These are phyloP conservation scores for Rhizoglyphus robini DNA, from an alignment of 1,140 invertebrate genomes.

Conservation along the genomic window DNA sequence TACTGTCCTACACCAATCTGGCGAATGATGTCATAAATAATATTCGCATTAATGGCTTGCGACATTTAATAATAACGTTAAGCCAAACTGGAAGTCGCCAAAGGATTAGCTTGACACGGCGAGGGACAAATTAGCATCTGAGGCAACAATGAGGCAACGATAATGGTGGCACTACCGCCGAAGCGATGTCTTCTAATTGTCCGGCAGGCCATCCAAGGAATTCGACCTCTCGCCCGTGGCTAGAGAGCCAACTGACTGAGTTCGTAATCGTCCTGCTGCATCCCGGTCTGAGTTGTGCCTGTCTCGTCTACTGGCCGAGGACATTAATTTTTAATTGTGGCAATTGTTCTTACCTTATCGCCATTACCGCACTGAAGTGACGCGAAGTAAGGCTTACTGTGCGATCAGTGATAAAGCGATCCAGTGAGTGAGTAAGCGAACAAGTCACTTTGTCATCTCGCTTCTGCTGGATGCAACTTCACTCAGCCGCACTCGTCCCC, in stretches of 20 bases:
- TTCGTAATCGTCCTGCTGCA: background rate
- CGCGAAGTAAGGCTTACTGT: background rate
- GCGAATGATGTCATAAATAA: constrained; percentile 1
- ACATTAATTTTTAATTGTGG: constrained; percentile 14
- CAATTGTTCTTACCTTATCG: constrained; percentile 12
- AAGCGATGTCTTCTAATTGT: constrained; percentile 9
- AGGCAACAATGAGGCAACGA: constrained; percentile 13
- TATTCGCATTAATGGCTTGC: constrained; percentile 1
- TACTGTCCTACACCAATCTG: background rate
- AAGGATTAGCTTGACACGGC: constrained; percentile 4
- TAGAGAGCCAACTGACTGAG: too few species aligned
- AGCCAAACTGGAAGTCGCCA: background rate
- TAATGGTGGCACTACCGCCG: constrained; percentile 6
- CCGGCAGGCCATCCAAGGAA: constrained; percentile 1
- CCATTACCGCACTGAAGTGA: background rate
- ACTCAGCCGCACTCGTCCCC: background rate
- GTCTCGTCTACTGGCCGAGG: background rate
- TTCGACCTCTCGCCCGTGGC: background rate
- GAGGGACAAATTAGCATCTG: constrained; percentile 6
- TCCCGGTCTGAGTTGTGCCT: background rate
- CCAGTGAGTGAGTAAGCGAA: background rate
- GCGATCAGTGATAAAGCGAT: constrained; percentile 9
- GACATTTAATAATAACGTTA: constrained; percentile 11
- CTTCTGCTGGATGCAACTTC: background rate
- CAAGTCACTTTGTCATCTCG: constrained; percentile 12